These are phyloP conservation scores for Odontocolon sp. DNA, from an alignment of 2,888 invertebrate genomes.

Conservation along the genomic window DNA sequence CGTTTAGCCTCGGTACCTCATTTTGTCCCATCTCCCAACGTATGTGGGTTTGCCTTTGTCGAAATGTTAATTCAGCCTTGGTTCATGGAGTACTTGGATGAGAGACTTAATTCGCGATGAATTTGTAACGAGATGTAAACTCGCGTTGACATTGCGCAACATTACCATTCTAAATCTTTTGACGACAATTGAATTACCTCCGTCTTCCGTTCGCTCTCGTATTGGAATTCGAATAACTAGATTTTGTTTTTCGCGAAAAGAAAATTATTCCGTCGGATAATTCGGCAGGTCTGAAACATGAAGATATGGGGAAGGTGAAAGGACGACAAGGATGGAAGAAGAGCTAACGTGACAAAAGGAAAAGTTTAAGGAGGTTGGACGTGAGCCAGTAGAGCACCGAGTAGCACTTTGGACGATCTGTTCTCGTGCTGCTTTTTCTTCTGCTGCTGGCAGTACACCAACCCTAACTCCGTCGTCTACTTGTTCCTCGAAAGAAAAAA, in stretches of 20 bases:
- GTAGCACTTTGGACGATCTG: constrained; percentile 55
- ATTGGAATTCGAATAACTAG: constrained; percentile 64
- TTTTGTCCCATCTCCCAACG: too few relatives aligned
- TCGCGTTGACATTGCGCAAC: constrained; percentile 55
- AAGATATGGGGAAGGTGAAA: not conserved
- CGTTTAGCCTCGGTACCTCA: too few relatives aligned
- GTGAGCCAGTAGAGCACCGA: constrained; percentile 59
- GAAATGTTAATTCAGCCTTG: too few relatives aligned
- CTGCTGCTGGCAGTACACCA: constrained; percentile 46
- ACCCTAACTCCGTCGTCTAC: constrained; percentile 29
- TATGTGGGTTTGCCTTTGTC: too few relatives aligned
- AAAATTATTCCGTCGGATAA: constrained; percentile 67
- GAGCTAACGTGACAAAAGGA: constrained; percentile 10
- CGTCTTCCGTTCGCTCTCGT: constrained; percentile 19
- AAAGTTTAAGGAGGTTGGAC: constrained; percentile 59
- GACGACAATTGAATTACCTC: constrained; percentile 68
- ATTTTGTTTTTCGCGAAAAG: constrained; percentile 67
- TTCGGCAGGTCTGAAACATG: constrained; percentile 41
- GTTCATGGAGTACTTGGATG: too few relatives aligned
- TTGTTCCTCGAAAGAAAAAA: constrained; percentile 20
- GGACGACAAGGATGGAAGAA: not conserved
- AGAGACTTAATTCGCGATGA: constrained; percentile 57
- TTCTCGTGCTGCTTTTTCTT: constrained; percentile 6
- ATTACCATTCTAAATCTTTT: constrained; percentile 71
- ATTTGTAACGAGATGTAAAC: constrained; percentile 63